phyloP scores from a whole-genome alignment of 2,888 invertebrate species.

The Drosophila quinaria region DNA sequence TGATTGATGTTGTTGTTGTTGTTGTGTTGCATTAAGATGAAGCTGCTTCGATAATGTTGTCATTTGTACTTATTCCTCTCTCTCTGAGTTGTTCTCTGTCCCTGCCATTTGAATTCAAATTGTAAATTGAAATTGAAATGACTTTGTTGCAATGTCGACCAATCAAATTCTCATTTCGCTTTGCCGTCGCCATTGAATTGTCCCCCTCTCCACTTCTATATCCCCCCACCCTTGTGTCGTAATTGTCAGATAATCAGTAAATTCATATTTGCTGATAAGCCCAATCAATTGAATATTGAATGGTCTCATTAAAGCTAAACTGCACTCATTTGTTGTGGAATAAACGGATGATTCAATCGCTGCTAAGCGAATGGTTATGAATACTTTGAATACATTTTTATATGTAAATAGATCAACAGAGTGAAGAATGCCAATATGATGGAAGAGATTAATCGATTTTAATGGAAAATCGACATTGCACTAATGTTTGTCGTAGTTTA shows the following conservation, averaged over 20 bases:
- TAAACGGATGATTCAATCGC: background rate
- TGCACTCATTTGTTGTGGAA: background rate
- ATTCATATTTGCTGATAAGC: constrained; percentile 17
- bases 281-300: constrained; percentile 19
- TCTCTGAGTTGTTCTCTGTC: constrained; percentile 16
- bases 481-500: no score
- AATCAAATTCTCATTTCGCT: constrained; percentile 52
- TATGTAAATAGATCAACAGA: no score
- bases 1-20: constrained; percentile 12
- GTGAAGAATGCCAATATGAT: no score
- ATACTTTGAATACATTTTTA: background rate
- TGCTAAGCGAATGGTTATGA: constrained; percentile 1
- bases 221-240: no score
- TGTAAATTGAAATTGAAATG: constrained; percentile 69
- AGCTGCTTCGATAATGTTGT: constrained; percentile 67
- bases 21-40: constrained; percentile 50
- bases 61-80: constrained; percentile 51
- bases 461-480: no score
- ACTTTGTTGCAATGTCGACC: constrained; percentile 75
- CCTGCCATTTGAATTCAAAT: constrained; percentile 60
- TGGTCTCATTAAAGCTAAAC: constrained; percentile 8
- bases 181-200: constrained; percentile 15
- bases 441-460: no score
- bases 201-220: background rate
- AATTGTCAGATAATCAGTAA: background rate